Conservation (phyloP, 2,888 invertebrate species). For the Tachina fera region DNA sequence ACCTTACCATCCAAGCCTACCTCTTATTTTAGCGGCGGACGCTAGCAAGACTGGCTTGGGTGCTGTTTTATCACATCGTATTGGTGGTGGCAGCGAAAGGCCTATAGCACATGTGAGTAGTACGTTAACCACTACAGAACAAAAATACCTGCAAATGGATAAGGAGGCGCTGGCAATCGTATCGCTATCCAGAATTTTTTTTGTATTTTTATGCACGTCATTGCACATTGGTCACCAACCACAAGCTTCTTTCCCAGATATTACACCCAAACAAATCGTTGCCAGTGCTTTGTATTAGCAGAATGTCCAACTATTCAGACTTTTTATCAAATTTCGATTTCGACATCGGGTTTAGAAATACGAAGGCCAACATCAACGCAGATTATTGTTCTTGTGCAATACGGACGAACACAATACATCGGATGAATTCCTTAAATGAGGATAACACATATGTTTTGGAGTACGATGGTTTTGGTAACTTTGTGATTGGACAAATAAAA, state of each 20-base stretch:
- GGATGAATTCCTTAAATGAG: neutral
- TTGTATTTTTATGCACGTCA: constrained; percentile 33
- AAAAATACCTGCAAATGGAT: constrained; percentile 8
- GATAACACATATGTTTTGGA: neutral
- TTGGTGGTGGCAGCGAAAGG: neutral
- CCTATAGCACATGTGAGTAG: constrained; percentile 14
- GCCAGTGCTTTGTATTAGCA: constrained; percentile 48
- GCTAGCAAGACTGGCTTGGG: constrained; percentile 23
- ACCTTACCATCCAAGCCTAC: constrained; percentile 4
- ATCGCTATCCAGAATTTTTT: constrained; percentile 32
- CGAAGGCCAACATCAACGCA: constrained; percentile 30
- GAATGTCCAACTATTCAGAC: constrained; percentile 56
- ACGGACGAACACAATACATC: neutral
- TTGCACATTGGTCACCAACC: neutral
- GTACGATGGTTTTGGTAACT: constrained; percentile 3
- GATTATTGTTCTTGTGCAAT: constrained; percentile 17
- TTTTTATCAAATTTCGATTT: constrained; percentile 57
- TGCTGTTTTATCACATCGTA: constrained; percentile 18
- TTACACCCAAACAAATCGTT: neutral
- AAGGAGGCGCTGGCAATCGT: constrained; percentile 28
- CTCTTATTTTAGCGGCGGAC: constrained; percentile 12
- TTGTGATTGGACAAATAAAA: constrained; percentile 14
- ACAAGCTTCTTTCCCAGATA: too few relatives aligned
- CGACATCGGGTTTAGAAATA: constrained; percentile 37
- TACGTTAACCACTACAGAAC: constrained; percentile 14